Conservation (phyloP, 2,797 vertebrate genomes). For the Florisuga fusca region DNA sequence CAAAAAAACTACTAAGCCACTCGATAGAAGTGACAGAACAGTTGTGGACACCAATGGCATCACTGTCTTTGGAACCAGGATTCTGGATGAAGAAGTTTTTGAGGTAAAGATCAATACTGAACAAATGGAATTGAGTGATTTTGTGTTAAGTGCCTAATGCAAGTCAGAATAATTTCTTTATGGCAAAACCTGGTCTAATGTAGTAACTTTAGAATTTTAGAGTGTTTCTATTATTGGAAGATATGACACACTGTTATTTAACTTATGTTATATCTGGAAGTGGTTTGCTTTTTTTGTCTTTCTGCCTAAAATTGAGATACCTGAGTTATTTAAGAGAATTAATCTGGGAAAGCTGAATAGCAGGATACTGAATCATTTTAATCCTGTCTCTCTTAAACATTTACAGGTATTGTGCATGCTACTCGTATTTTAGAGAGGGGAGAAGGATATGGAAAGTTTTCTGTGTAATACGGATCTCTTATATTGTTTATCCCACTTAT, state of each 20-base stretch:
- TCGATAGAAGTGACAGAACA: slow-evolving; percentile 87
- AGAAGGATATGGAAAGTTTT: slow-evolving; percentile 41
- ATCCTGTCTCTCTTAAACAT: background rate
- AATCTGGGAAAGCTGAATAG: background rate
- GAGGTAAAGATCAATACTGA: slow-evolving; percentile 83
- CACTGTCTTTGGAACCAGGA: slow-evolving; percentile 92
- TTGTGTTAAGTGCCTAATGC: background rate
- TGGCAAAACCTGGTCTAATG: background rate
- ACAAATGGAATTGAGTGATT: background rate
- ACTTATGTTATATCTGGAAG: slow-evolving; percentile 2
- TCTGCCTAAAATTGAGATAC: background rate
- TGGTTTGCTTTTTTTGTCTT: slow-evolving; percentile 11
- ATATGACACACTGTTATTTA: background rate
- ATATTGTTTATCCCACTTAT: slow-evolving; percentile 61
- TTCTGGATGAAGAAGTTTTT: slow-evolving; percentile 94
- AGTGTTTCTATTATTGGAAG: background rate
- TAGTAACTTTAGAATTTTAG: background rate
- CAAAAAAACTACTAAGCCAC: slow-evolving; percentile 90
- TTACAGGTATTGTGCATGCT: background rate
- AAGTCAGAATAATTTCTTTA: background rate
- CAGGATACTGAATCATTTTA: background rate
- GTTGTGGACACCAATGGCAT: slow-evolving; percentile 90
- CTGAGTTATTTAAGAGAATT: background rate
- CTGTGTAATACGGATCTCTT: slow-evolving; percentile 42
- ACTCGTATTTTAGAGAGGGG: background rate